A percentile compares a stretch with the other conserved stretches of the same genome.
Evolutionary conservation across 2,797 vertebrate genomes (phyloP).

Genomic region (Gallirallus australis): DNA sequence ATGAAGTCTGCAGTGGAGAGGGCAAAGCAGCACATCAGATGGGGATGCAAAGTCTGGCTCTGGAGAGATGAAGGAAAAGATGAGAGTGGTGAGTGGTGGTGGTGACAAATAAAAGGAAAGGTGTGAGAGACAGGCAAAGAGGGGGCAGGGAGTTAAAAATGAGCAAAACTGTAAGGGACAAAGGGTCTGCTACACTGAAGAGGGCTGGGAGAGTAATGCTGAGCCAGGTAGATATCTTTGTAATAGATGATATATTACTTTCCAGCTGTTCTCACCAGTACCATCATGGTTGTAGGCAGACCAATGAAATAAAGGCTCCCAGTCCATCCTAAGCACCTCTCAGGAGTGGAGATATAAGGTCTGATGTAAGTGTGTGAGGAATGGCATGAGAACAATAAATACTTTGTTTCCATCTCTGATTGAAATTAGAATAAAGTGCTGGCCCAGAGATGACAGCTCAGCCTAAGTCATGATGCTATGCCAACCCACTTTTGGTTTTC

Average conservation of each 20-base stretch:
- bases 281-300: fast-evolving
- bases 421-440: not conserved
- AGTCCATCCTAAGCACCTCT: not conserved
- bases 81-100: not conserved
- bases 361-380: not conserved
- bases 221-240: not conserved
- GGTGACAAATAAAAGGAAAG: not conserved
- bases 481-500: not conserved
- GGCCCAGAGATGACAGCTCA: not conserved
- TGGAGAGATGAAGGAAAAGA: not conserved
- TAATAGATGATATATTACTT: not conserved
- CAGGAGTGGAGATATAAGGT: not conserved
- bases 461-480: not conserved
- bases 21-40: not conserved
- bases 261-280: not conserved
- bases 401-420: not conserved
- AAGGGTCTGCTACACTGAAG: not conserved
- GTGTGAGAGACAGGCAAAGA: not conserved
- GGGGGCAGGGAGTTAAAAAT: not conserved
- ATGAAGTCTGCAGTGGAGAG: not conserved
- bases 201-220: not conserved
- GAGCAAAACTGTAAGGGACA: not conserved
- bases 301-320: not conserved
- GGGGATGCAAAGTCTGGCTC: not conserved
- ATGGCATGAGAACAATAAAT: not conserved